Evolutionary conservation across 1,140 invertebrate species (phyloP).

Genomic region (Eurytemora carolleeae): DNA sequence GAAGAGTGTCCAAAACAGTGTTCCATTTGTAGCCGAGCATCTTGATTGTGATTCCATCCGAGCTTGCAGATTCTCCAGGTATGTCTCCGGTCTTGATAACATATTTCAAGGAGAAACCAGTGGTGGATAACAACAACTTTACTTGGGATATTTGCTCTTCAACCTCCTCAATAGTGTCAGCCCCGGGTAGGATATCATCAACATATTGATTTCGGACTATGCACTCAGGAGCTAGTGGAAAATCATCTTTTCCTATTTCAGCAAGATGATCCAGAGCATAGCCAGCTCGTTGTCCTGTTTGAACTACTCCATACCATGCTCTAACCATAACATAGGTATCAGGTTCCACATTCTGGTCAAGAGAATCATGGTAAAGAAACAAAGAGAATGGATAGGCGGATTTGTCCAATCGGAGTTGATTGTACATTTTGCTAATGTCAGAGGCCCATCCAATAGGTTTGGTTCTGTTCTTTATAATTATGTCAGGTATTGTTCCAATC

Average conservation of each 20-base stretch:
- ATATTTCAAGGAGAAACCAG: background rate
- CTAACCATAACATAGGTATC: background rate
- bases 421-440: background rate
- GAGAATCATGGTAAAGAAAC: background rate
- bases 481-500: background rate
- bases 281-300: background rate
- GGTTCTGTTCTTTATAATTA: background rate
- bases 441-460: background rate
- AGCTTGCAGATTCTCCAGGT: too few relatives aligned
- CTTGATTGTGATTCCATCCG: background rate
- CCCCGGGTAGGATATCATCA: background rate
- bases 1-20: background rate
- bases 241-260: background rate
- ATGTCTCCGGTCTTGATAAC: background rate
- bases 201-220: background rate
- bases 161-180: background rate
- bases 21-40: background rate
- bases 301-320: background rate
- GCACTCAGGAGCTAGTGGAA: background rate
- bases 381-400: background rate
- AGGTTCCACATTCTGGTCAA: background rate
- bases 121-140: background rate
- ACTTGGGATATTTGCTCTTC: background rate
- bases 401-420: background rate
- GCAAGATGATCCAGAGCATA: background rate